A percentile compares a stretch with the other conserved stretches of the same genome.
These are phyloP conservation scores for Apomyelois bistriatella DNA, from an alignment of 2,888 invertebrate species.

Conservation along the genomic window DNA sequence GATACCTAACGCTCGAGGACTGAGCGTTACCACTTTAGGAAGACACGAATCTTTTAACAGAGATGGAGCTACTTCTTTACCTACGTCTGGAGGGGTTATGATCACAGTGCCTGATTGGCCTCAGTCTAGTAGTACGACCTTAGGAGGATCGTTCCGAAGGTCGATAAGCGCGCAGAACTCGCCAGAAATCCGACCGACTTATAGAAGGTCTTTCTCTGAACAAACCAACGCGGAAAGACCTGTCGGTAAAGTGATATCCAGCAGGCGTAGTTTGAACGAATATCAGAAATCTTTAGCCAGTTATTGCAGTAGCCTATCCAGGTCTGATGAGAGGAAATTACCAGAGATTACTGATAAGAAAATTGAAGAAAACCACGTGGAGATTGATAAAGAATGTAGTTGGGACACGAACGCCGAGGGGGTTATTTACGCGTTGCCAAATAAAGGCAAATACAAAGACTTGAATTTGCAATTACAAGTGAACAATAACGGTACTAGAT, in stretches of 20 bases:
- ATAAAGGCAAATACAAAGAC: constrained; percentile 75
- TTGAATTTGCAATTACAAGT: constrained; percentile 71
- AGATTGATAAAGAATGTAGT: constrained; percentile 79
- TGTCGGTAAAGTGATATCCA: constrained; percentile 69
- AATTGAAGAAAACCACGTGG: constrained; percentile 64
- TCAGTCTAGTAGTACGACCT: constrained; percentile 50
- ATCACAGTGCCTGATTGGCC: constrained; percentile 84
- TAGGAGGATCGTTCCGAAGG: constrained; percentile 52
- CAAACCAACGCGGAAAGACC: constrained; percentile 63
- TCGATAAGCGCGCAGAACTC: constrained; percentile 71
- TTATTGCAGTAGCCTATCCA: constrained; percentile 53
- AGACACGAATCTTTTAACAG: constrained; percentile 58
- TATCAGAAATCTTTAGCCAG: constrained; percentile 63
- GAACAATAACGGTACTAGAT: constrained; percentile 70
- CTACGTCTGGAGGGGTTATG: constrained; percentile 79
- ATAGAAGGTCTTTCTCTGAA: constrained; percentile 70
- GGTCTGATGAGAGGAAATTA: constrained; percentile 40
- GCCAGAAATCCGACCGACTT: constrained; percentile 69
- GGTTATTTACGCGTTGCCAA: constrained; percentile 73
- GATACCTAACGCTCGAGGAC: constrained; percentile 61
- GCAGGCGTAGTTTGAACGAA: constrained; percentile 69
- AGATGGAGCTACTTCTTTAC: constrained; percentile 67
- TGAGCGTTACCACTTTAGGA: constrained; percentile 69
- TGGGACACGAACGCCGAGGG: constrained; percentile 80
- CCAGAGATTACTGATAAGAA: constrained; percentile 40